Percentiles rank a stretch among this genome's conserved stretches.
Evolutionary conservation across 2,888 invertebrate genomes (phyloP).

Genomic region (Unio pictorum): DNA sequence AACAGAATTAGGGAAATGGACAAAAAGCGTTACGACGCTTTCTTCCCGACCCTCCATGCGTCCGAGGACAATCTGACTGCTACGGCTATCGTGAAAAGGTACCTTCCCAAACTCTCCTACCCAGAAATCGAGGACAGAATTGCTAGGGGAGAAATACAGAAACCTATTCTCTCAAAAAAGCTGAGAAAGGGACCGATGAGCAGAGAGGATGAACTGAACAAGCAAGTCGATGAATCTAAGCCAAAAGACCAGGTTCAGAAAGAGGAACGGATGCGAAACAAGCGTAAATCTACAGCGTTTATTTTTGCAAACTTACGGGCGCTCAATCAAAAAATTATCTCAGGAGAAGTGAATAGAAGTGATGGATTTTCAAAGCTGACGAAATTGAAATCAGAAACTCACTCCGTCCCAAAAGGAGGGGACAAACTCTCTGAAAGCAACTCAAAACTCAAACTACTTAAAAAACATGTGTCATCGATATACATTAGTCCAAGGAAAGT

Average conservation of each 20-base stretch:
- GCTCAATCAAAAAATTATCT: constrained; percentile 54
- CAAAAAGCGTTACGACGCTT: constrained; percentile 36
- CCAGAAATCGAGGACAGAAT: constrained; percentile 57
- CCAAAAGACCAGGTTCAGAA: constrained; percentile 8
- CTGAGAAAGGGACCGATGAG: not conserved
- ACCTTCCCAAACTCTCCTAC: constrained; percentile 48
- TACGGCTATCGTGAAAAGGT: constrained; percentile 47
- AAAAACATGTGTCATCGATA: constrained; percentile 21
- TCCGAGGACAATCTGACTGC: constrained; percentile 56
- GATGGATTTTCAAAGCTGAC: constrained; percentile 24
- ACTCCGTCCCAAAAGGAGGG: too few species aligned
- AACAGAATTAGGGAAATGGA: constrained; percentile 39
- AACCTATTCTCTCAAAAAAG: constrained; percentile 31
- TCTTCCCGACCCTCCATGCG: constrained; percentile 48
- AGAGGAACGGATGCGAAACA: constrained; percentile 5
- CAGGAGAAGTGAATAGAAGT: constrained; percentile 40
- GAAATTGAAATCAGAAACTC: too few species aligned
- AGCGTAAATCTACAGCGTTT: constrained; percentile 25
- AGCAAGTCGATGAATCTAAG: constrained; percentile 22
- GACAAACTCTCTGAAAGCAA: too few species aligned
- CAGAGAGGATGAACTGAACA: constrained; percentile 23
- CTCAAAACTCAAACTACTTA: too few species aligned
- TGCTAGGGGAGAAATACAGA: constrained; percentile 53
- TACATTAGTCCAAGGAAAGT: constrained; percentile 61
- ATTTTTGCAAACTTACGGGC: constrained; percentile 58